Percentiles rank a stretch among this genome's conserved stretches.
These are phyloP conservation scores for Leptinotarsa haldemani DNA, from an alignment of 2,888 invertebrate species.

Conservation along the genomic window DNA sequence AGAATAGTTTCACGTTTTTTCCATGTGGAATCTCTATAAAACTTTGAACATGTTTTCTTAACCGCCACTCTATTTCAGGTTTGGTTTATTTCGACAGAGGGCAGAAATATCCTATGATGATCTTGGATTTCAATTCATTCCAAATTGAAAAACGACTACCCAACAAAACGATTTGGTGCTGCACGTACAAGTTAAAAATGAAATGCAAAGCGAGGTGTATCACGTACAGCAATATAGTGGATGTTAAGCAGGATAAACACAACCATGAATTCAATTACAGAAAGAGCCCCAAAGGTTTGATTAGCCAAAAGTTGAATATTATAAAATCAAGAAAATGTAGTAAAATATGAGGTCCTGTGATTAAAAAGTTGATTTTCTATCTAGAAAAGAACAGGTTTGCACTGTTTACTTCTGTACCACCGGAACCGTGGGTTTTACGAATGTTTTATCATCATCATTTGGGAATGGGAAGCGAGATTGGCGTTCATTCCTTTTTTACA, in stretches of 20 bases:
- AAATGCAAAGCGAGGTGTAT: constrained; percentile 42
- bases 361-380: too few relatives aligned
- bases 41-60: not conserved
- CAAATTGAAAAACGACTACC: constrained; percentile 42
- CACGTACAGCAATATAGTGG: constrained; percentile 38
- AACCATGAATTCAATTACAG: constrained; percentile 39
- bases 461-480: too few relatives aligned
- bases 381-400: too few relatives aligned
- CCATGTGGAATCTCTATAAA: not conserved
- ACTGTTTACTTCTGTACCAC: too few relatives aligned
- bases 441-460: too few relatives aligned
- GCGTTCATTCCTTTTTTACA: too few relatives aligned
- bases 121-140: constrained; percentile 46
- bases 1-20: too few relatives aligned
- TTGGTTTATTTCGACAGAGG: constrained; percentile 47
- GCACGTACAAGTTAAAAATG: constrained; percentile 41
- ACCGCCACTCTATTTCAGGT: constrained; percentile 40
- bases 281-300: constrained; percentile 1
- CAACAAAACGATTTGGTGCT: constrained; percentile 51
- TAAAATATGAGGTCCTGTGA: not conserved
- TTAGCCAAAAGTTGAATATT: constrained; percentile 40
- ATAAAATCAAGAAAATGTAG: constrained; percentile 13
- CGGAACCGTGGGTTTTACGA: too few relatives aligned
- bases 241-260: constrained; percentile 34
- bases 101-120: constrained; percentile 50